These are phyloP conservation scores for Alauda arvensis DNA, from an alignment of 2,797 vertebrate genomes.

Conservation along the genomic window DNA sequence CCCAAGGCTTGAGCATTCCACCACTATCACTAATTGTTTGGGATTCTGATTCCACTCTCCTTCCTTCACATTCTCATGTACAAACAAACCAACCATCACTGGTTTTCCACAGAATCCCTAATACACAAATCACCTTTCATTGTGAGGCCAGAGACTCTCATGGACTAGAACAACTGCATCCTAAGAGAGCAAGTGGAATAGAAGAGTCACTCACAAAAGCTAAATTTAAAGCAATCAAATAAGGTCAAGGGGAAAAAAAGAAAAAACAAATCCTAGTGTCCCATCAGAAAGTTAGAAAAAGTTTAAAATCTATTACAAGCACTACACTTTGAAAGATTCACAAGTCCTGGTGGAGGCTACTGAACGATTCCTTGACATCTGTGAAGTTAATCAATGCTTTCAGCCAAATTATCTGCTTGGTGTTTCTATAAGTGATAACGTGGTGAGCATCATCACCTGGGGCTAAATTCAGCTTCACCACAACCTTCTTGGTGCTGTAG, in stretches of 20 bases:
- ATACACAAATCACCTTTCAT: neutral
- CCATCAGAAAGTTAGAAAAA: neutral
- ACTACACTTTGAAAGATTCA: neutral
- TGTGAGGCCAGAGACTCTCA: neutral
- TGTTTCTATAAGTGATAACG: neutral
- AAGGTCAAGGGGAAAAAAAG: neutral
- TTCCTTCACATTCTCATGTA: neutral
- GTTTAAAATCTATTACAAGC: neutral
- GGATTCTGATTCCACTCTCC: neutral
- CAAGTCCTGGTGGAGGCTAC: neutral
- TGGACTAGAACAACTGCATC: neutral
- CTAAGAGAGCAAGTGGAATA: neutral
- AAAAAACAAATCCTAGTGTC: neutral
- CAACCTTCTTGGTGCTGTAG: neutral
- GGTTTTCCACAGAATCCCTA: neutral
- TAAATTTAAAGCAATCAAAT: neutral
- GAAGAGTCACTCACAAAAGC: neutral
- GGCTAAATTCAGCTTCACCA: neutral
- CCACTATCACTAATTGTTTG: neutral
- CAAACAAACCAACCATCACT: neutral
- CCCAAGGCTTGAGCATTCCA: neutral
- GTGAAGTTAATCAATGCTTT: neutral
- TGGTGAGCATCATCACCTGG: neutral
- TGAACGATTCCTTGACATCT: neutral
- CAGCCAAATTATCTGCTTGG: accelerated